Conservation (phyloP, 1,140 invertebrate genomes). For the Achatina immaculata region DNA sequence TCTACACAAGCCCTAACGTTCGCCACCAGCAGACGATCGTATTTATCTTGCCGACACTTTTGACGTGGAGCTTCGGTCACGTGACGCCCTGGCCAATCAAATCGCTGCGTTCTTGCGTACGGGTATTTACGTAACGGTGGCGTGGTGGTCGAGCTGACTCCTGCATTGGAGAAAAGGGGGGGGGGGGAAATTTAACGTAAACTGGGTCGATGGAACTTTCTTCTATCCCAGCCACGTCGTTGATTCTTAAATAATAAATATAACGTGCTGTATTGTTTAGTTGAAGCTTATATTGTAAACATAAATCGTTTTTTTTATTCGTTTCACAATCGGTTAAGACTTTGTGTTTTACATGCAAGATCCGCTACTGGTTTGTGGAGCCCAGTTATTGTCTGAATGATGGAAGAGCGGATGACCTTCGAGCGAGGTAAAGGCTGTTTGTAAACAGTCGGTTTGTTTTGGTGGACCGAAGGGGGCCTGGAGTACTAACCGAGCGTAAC, state of each 20-base stretch:
- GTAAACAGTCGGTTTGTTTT: neutral
- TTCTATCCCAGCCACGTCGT: too few species aligned
- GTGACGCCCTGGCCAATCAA: constrained; percentile 35
- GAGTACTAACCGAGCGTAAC: too few species aligned
- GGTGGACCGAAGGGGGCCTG: too few species aligned
- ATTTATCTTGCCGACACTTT: constrained; percentile 40
- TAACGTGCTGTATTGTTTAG: too few species aligned
- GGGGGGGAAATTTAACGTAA: too few species aligned
- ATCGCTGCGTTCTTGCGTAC: neutral
- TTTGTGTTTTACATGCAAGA: too few species aligned
- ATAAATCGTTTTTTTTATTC: too few species aligned
- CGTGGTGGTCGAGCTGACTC: neutral
- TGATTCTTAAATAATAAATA: too few species aligned
- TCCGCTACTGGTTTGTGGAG: too few species aligned
- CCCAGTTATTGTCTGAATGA: neutral
- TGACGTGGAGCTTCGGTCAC: constrained; percentile 37
- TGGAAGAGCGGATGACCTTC: neutral
- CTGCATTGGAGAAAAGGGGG: constrained; percentile 1
- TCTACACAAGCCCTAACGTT: constrained; percentile 36
- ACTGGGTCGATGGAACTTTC: too few species aligned
- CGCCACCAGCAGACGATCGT: constrained; percentile 31
- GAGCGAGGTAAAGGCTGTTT: neutral
- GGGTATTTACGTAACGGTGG: constrained; percentile 35
- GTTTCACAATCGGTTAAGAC: too few species aligned
- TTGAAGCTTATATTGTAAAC: too few species aligned